Percentiles rank a stretch among this genome's conserved stretches.
Evolutionary conservation across 92 coral and sea anemone genomes (phyloP).

Genomic region (Actinostola sp.): DNA sequence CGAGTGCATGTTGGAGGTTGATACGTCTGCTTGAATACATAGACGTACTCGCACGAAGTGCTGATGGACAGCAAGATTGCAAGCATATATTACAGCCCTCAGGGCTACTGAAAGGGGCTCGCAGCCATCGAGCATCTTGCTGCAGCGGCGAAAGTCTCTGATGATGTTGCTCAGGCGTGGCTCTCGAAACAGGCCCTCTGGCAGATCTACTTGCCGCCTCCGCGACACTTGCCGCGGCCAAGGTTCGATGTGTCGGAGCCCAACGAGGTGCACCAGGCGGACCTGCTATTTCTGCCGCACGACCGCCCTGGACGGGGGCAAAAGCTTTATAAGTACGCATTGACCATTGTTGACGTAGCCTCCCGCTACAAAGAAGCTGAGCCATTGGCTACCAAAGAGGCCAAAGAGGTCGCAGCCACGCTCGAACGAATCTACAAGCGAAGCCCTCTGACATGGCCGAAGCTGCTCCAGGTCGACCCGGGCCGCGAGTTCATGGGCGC

Average conservation of each 20-base stretch:
- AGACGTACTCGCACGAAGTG: too few species aligned
- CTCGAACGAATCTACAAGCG: slow-evolving; percentile 23
- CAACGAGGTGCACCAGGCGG: slow-evolving; percentile 31
- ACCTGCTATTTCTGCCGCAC: slow-evolving; percentile 24
- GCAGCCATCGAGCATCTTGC: background rate
- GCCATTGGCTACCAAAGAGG: slow-evolving; percentile 16
- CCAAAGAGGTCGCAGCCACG: slow-evolving; percentile 23
- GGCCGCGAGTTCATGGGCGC: too few species aligned
- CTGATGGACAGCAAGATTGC: too few species aligned
- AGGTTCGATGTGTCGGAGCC: background rate
- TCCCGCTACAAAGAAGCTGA: slow-evolving; percentile 32
- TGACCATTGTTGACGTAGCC: slow-evolving; percentile 29
- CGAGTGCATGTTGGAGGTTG: too few species aligned
- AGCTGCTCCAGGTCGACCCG: slow-evolving; percentile 32
- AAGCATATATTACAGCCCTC: slow-evolving; percentile 3
- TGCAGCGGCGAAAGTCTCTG: background rate
- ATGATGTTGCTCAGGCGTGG: slow-evolving; percentile 11
- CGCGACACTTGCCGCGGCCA: background rate
- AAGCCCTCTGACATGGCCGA: slow-evolving; percentile 28
- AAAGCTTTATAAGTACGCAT: slow-evolving; percentile 26
- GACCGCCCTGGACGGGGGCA: slow-evolving; percentile 4
- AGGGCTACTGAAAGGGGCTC: slow-evolving; percentile 3
- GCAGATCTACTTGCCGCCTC: slow-evolving; percentile 8
- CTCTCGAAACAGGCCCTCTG: slow-evolving; percentile 4
- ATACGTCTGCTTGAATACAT: too few species aligned